These are phyloP conservation scores for Triplophysa dalaica DNA, from an alignment of 2,113 vertebrate species.

Conservation along the genomic window DNA sequence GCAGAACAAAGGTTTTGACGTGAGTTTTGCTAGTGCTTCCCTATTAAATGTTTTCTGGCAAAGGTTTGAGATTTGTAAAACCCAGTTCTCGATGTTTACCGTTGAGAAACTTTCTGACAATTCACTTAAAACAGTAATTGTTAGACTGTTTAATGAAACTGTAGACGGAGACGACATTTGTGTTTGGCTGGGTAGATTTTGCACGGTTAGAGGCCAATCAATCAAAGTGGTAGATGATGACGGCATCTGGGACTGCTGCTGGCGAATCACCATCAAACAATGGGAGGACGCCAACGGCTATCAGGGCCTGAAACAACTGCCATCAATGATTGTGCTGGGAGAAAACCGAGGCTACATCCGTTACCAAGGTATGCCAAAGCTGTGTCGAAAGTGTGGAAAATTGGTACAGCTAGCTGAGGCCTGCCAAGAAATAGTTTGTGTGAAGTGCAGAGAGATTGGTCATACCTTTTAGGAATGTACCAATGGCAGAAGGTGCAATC, in stretches of 20 bases:
- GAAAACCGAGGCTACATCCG: conserved; percentile 13
- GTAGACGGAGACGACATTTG: not conserved
- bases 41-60: not conserved
- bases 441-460: conserved; percentile 24
- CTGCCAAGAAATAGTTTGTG: not conserved
- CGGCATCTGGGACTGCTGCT: too few relatives aligned
- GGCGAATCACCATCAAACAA: too few relatives aligned
- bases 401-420: not conserved
- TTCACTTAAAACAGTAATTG: not conserved
- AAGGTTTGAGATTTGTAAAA: not conserved
- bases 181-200: not conserved
- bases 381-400: not conserved
- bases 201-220: not conserved
- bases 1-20: not conserved
- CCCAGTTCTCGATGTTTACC: not conserved
- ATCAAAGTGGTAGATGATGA: not conserved
- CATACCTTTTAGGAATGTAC: conserved; percentile 22
- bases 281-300: not conserved
- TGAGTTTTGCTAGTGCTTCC: not conserved
- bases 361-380: conserved; percentile 28
- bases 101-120: conserved; percentile 11
- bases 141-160: conserved; percentile 32
- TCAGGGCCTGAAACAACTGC: conserved; percentile 17
- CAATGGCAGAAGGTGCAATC: conserved; percentile 43
- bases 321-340: conserved; percentile 21